Evolutionary conservation across 2,797 vertebrate species (phyloP).

Genomic region (Martes flavigula): DNA sequence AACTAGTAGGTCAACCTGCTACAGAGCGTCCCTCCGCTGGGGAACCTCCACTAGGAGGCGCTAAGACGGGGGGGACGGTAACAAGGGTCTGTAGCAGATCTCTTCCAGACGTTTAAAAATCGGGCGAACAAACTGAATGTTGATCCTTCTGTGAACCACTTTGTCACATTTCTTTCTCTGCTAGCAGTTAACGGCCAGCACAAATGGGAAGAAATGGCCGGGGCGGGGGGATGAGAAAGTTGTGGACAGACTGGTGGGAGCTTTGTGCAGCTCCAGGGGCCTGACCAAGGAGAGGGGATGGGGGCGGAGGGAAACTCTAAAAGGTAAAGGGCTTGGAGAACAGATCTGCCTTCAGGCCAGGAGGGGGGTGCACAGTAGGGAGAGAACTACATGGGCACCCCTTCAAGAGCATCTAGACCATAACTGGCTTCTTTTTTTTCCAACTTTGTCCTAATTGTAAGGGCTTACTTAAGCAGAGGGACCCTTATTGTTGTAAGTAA

Average conservation of each 20-base stretch:
- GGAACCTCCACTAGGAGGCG: not conserved
- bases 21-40: not conserved
- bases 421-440: not conserved
- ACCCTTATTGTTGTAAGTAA: too few species aligned
- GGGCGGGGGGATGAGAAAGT: not conserved
- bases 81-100: not conserved
- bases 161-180: not conserved
- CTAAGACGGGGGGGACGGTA: not conserved
- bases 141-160: not conserved
- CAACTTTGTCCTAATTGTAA: not conserved
- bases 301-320: not conserved
- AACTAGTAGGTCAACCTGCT: too few species aligned
- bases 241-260: not conserved
- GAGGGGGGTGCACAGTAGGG: too few species aligned
- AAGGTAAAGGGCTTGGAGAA: not conserved
- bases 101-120: not conserved
- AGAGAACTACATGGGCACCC: not conserved
- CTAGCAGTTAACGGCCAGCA: not conserved
- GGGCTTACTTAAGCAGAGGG: too few species aligned
- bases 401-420: not conserved
- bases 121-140: not conserved
- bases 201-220: not conserved
- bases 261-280: not conserved
- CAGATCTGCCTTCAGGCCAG: not conserved
- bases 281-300: not conserved